Evolutionary conservation across 1,140 invertebrate genomes (phyloP), one percentile per base, ranked within the genome.

Genomic region (Oncopeltus fasciatus): DNA sequence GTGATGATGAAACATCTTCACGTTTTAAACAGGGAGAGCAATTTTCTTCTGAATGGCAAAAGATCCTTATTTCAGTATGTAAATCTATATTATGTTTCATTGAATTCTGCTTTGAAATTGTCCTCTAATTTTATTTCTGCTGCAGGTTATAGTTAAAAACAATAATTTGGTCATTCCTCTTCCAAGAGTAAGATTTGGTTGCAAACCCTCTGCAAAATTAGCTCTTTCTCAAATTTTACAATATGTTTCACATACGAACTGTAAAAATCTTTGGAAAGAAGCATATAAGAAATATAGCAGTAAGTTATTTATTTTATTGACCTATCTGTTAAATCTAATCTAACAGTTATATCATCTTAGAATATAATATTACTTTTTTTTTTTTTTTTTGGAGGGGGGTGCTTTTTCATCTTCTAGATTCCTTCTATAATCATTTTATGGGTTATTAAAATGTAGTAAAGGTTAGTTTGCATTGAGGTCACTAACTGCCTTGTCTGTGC

Each of bases 191-290:
- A 73, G 74, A 44, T 74, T 75, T 64, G 69, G 69, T 65, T 74
- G 71, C 29, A 80, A 75, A 70, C 69, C 75, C 44, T 81, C 83
- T 61, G 68, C 76, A 16, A 80, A 85, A 14, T 74, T 90, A 18
- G 81, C 83, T 21, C 89, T 85, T 70, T 79, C 84, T 9, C 85
- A 90, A 73, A 76, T 89, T 43, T 75, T 90, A 16, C 84, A 86
- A 69, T 88, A 88, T 77, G 83, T 90, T 60, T 81, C 84, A 0
- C 81, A 87, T 70, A 86, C 80, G 31, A 91, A 90, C 76, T 86
- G 87, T 69, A 81, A 84, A 69, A 88, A 87, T 73, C 74, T 90
- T 59, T 91, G 88, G 88, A 88, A 89, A 71, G 82, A 88, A 68
- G 81, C 84, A 5, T 88, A 85, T 68, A 88, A 87, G 69, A 88